phyloP scores from a whole-genome alignment of 2,113 vertebrate genomes.

The Scatophagus argus region DNA sequence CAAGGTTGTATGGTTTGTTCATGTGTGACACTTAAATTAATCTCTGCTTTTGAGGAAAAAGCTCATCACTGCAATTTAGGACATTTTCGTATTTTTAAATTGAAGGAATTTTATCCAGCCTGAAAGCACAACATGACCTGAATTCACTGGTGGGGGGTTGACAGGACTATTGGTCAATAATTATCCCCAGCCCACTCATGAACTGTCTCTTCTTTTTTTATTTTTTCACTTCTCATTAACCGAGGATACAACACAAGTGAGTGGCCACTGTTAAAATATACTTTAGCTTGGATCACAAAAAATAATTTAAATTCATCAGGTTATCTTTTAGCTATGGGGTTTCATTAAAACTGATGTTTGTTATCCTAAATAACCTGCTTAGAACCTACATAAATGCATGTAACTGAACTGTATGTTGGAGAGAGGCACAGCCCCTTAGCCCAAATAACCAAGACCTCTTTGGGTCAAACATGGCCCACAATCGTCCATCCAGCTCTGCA shows the following conservation, averaged over 20 bases:
- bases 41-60: not conserved
- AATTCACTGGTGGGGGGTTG: conserved; percentile 1
- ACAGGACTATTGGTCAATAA: conserved; percentile 26
- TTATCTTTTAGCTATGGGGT: not conserved
- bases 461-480: conserved; percentile 3
- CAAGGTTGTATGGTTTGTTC: conserved; percentile 9
- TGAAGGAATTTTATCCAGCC: not conserved
- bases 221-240: conserved; percentile 17
- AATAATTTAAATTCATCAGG: not conserved
- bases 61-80: not conserved
- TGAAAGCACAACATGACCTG: conserved; percentile 9
- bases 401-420: not conserved
- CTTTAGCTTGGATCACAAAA: not conserved
- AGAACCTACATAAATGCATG: conserved; percentile 4
- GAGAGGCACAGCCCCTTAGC: no score
- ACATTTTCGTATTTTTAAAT: conserved; percentile 15
- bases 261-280: not conserved
- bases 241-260: not conserved
- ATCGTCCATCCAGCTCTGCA: conserved; percentile 9
- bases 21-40: conserved; percentile 17
- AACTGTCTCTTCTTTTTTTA: not conserved
- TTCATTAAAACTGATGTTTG: not conserved
- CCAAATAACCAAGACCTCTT: not conserved
- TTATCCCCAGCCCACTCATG: not conserved
- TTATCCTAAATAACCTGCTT: not conserved